Conservation (phyloP, 2,888 invertebrate genomes). For the Drosophila anomalipes region DNA sequence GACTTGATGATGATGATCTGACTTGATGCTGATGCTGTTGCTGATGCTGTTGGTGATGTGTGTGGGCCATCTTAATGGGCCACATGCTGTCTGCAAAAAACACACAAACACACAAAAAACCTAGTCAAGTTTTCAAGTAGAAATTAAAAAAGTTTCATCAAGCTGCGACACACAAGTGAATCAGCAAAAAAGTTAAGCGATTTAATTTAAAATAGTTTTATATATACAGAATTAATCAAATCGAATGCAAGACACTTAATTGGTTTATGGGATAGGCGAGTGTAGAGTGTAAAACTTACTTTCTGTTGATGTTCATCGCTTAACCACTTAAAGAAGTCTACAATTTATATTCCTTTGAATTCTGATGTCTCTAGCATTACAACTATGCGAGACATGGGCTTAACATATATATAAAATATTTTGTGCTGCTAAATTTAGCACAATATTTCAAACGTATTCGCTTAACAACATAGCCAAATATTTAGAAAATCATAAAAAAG, state of each 20-base stretch:
- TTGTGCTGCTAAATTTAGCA: neutral
- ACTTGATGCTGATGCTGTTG: neutral
- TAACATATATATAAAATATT: neutral
- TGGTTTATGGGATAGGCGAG: neutral
- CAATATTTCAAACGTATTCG: neutral
- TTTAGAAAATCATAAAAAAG: neutral
- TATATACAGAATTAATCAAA: conserved; percentile 16
- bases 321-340: neutral
- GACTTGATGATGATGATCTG: neutral
- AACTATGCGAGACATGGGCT: neutral
- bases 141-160: conserved; percentile 48
- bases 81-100: conserved; percentile 32
- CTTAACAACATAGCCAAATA: neutral
- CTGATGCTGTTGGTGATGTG: neutral
- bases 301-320: neutral
- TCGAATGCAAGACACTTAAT: conserved; percentile 7
- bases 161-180: conserved; percentile 15
- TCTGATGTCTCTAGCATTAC: neutral
- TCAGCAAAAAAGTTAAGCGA: conserved; percentile 28
- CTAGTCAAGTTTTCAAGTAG: conserved; percentile 43
- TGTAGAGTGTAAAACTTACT: neutral
- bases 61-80: conserved; percentile 49
- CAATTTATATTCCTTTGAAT: neutral
- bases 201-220: conserved; percentile 17
- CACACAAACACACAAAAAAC: conserved; percentile 20